Evolutionary conservation across 2,797 vertebrate species (phyloP).

Genomic region (Enteromius paludinosus): DNA sequence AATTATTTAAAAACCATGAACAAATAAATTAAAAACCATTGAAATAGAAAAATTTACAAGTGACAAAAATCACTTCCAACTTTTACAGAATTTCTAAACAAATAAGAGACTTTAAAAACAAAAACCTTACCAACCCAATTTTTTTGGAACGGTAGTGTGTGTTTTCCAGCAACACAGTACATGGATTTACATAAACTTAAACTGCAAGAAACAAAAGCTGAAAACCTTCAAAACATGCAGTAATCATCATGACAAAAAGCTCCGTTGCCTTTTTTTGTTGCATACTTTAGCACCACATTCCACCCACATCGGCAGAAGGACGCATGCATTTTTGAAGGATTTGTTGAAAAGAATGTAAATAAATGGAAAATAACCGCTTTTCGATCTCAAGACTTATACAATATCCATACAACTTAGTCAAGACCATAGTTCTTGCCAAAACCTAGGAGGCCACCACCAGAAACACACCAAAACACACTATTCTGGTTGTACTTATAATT

Average conservation of each 20-base stretch:
- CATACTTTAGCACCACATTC: not conserved
- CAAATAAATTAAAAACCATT: not conserved
- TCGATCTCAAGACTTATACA: not conserved
- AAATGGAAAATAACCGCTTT: not conserved
- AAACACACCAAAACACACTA: conserved; percentile 17
- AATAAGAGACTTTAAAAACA: not conserved
- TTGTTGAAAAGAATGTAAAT: not conserved
- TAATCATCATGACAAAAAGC: not conserved
- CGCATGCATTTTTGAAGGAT: not conserved
- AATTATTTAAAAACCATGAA: not conserved
- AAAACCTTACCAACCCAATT: not conserved
- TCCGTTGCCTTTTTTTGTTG: not conserved
- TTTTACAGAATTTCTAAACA: not conserved
- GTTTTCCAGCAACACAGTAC: not conserved
- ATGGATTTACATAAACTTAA: not conserved
- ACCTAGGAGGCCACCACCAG: not conserved
- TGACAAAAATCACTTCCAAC: not conserved
- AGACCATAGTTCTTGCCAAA: conserved; percentile 17
- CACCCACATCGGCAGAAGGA: not conserved
- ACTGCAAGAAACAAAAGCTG: not conserved
- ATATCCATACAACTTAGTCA: not conserved
- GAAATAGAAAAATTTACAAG: not conserved
- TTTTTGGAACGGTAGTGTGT: not conserved
- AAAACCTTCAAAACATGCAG: not conserved
- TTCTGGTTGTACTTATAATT: conserved; percentile 25